These are phyloP conservation scores for Gadopsis marmoratus DNA, from an alignment of 2,797 vertebrate species.

Conservation along the genomic window DNA sequence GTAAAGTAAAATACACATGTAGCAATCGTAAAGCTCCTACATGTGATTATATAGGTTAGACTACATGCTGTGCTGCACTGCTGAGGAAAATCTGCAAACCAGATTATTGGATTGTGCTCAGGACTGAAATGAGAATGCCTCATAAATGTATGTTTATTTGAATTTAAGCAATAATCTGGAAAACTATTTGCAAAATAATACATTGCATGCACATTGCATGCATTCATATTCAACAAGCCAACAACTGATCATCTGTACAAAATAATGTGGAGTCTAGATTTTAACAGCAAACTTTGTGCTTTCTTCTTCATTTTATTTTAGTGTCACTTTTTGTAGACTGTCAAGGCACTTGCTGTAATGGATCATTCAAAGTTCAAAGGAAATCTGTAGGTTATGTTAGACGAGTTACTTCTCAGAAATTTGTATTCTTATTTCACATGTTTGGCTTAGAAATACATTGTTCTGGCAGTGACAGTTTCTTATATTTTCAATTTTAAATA, in stretches of 20 bases:
- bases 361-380: neutral
- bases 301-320: neutral
- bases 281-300: neutral
- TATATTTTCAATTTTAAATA: neutral
- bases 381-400: neutral
- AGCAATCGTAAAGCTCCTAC: conserved; percentile 21
- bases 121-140: conserved; percentile 12
- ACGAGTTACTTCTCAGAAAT: neutral
- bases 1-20: conserved; percentile 20
- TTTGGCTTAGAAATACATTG: neutral
- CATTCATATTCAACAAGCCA: no score
- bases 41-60: conserved; percentile 13
- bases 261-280: neutral
- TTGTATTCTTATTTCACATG: neutral
- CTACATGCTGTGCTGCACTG: conserved; percentile 2
- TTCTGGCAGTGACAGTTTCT: neutral
- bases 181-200: conserved; percentile 1
- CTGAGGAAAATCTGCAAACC: conserved; percentile 2
- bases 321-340: no score
- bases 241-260: neutral
- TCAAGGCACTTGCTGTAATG: neutral
- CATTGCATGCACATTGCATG: neutral
- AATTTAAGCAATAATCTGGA: conserved; percentile 3
- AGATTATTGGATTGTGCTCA: conserved; percentile 17
- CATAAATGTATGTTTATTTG: neutral